These are phyloP conservation scores for Zelleria hepariella DNA, from an alignment of 2,888 invertebrate genomes.

Conservation along the genomic window DNA sequence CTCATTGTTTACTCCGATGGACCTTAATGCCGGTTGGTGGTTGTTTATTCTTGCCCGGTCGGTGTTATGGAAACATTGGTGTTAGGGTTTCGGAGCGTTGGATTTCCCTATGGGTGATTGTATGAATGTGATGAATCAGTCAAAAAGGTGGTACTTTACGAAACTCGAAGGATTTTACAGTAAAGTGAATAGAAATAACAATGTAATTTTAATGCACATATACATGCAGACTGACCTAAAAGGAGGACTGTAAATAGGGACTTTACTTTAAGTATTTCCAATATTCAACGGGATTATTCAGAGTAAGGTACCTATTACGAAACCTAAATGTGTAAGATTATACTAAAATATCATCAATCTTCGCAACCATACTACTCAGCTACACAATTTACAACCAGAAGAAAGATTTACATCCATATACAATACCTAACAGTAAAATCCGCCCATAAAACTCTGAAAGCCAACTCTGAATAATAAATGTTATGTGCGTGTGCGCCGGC, in stretches of 20 bases:
- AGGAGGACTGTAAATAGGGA: no score
- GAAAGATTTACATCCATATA: neutral
- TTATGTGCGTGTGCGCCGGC: neutral
- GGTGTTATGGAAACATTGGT: neutral
- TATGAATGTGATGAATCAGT: no score
- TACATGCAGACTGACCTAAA: no score
- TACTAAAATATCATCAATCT: neutral
- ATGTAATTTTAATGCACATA: no score
- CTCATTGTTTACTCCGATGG: slow-evolving; percentile 1
- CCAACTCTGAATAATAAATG: neutral
- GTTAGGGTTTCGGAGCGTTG: neutral
- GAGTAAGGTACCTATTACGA: no score
- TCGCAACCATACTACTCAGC: neutral
- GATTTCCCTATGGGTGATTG: no score
- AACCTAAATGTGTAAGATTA: no score
- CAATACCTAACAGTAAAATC: neutral
- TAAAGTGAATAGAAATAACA: no score
- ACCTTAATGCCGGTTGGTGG: slow-evolving; percentile 5
- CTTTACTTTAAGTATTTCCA: no score
- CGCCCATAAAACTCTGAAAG: neutral
- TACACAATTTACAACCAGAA: neutral
- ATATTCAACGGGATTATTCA: no score
- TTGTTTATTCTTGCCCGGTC: neutral
- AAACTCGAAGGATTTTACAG: no score
- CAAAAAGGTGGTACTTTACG: no score